Evolutionary conservation across 2,797 vertebrate species (phyloP), one percentile per base, ranked within the genome.

Genomic region (Enteromius thamalakanensis): DNA sequence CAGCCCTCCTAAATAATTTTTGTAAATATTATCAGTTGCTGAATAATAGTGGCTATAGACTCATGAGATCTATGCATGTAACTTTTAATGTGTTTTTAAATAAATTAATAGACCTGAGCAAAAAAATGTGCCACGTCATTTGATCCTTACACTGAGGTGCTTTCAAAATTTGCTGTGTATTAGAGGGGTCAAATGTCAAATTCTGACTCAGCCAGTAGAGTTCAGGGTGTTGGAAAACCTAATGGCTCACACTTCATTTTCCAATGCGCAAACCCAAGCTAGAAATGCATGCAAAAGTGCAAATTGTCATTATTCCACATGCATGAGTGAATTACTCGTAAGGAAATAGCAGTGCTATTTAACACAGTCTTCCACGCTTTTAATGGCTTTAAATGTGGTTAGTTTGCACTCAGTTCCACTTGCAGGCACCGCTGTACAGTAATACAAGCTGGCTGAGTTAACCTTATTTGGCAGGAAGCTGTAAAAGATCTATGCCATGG

Each of bases 351-450:
- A 21, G 40, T 37, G 65, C 65, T 78, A 71, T 83, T 83, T 83
- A 83, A 70, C 72, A 77, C 64, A 70, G 75, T 77, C 75, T 55
- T 76, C 32, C 45, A 29, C 6, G 68, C 6, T 70, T 79, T 71
- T 84, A 84, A 86, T 86, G 85, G 78, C 26, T 65, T 55, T 81
- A 71, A 84, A 84, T 86, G 78, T 70, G 53, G 85, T 83, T 83
- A 86, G 81, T 80, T 76, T 80, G 69, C 81, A 86, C 85, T 86
- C 77, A 78, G 82, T 86, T 65, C 53, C 67, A 83, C 81, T 80
- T 81, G 71, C 70, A 83, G 81, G 71, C 70, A 42, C 69, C 68
- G 23, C 69, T 65, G 76, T 69, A 80, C 78, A 82, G 76, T 80
- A 83, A 80, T 76, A 60, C 58, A 49, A 79, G 82, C 58, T 75